A percentile compares a stretch with the other conserved stretches of the same genome.
These are phyloP conservation scores for Pangasius krempfi DNA, from an alignment of 2,797 vertebrate genomes.

Conservation along the genomic window DNA sequence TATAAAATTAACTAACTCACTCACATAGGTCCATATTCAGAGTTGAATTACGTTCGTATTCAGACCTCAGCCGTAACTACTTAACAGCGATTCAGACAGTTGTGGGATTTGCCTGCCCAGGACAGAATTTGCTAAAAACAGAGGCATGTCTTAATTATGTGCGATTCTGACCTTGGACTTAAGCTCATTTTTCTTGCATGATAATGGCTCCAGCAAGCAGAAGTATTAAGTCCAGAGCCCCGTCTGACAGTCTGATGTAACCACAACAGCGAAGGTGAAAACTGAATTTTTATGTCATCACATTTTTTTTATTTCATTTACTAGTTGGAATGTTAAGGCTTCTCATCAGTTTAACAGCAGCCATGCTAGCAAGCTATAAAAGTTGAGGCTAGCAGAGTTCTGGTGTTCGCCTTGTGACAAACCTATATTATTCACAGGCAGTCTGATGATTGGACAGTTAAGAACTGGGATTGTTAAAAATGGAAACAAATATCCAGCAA, in stretches of 20 bases:
- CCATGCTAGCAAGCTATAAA: not conserved
- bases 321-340: not conserved
- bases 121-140: not conserved
- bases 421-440: not conserved
- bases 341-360: not conserved
- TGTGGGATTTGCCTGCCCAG: not conserved
- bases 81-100: not conserved
- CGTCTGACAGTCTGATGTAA: too few relatives aligned
- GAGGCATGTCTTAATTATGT: not conserved
- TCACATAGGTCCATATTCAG: not conserved
- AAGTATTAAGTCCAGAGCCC: too few relatives aligned
- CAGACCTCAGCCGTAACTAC: not conserved
- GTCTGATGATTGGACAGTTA: not conserved
- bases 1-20: not conserved
- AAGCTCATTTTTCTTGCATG: too few relatives aligned
- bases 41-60: not conserved
- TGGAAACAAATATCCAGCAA: not conserved
- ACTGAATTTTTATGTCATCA: not conserved
- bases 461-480: not conserved
- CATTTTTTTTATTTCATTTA: not conserved
- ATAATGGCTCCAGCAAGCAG: too few relatives aligned
- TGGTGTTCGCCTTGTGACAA: not conserved
- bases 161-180: not conserved
- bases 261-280: too few relatives aligned
- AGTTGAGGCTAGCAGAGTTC: not conserved